A percentile compares a stretch with the other conserved stretches of the same genome.
Evolutionary conservation across 2,113 vertebrate species (phyloP).

Genomic region (Toxostoma redivivum): DNA sequence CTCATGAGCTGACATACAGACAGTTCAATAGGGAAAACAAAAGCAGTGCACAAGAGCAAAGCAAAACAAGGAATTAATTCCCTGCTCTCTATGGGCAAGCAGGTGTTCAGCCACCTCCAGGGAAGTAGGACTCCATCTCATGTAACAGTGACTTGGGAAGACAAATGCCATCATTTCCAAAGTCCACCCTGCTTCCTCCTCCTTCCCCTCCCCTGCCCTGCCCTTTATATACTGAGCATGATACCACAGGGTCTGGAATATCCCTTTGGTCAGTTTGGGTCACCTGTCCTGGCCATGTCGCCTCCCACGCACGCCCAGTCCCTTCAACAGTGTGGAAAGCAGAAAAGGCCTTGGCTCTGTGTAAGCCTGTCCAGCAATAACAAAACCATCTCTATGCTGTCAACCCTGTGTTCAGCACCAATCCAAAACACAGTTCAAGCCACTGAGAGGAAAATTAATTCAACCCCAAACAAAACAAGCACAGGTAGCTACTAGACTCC

Average conservation of each 20-base stretch:
- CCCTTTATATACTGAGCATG: background rate
- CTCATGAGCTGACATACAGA: background rate
- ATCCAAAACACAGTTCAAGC: background rate
- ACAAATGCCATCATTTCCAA: accelerated
- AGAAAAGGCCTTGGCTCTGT: background rate
- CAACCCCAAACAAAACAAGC: background rate
- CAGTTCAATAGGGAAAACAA: background rate
- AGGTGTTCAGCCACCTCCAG: background rate
- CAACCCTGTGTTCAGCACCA: background rate
- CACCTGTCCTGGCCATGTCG: background rate
- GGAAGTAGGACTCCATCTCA: background rate
- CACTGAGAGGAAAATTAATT: background rate
- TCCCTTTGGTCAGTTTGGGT: background rate
- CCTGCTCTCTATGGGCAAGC: background rate
- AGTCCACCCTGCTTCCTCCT: accelerated
- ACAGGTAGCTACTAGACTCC: background rate
- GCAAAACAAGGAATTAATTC: background rate
- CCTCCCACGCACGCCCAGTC: background rate
- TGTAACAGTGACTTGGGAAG: background rate
- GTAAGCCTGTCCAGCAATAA: background rate
- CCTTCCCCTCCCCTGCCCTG: background rate
- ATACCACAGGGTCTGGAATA: background rate
- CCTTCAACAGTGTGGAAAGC: background rate
- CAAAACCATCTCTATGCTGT: background rate
- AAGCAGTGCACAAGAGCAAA: accelerated